A percentile compares a stretch with the other conserved stretches of the same genome.
Conservation (phyloP, 2,797 vertebrate genomes). For the Lithobates pipiens region DNA sequence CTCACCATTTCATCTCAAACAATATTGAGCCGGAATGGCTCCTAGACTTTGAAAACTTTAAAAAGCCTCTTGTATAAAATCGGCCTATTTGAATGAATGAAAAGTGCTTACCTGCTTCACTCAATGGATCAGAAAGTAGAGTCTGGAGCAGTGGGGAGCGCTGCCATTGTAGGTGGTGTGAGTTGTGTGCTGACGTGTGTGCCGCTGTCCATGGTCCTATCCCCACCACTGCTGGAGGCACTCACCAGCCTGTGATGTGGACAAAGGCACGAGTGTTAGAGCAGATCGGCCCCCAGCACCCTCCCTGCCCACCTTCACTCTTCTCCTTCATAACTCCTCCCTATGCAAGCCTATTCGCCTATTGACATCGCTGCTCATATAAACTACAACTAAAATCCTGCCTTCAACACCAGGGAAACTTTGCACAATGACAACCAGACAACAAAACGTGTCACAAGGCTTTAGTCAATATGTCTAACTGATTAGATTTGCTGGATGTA, state of each 20-base stretch:
- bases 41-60: conserved; percentile 10
- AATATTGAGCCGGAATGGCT: background rate
- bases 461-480: too few species aligned
- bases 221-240: background rate
- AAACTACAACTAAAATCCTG: background rate
- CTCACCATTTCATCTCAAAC: conserved; percentile 6
- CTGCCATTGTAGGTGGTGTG: conserved; percentile 50
- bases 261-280: conserved; percentile 12
- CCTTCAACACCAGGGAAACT: conserved; percentile 23
- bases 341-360: conserved; percentile 36
- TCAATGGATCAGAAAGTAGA: conserved; percentile 25
- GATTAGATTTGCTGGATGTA: too few species aligned
- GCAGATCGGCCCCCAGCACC: conserved; percentile 30
- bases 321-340: conserved; percentile 47
- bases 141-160: conserved; percentile 51
- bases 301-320: conserved; percentile 6
- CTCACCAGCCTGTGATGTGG: conserved; percentile 3
- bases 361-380: conserved; percentile 20
- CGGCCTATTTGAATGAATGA: conserved; percentile 5
- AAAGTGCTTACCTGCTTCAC: conserved; percentile 42
- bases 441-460: too few species aligned
- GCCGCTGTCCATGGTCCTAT: conserved; percentile 60
- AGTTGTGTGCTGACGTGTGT: background rate
- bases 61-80: conserved; percentile 17
- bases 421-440: background rate